Evolutionary conservation across 2,797 vertebrate species (phyloP), one percentile per base, ranked within the genome.

Genomic region (Pelodytes ibericus): DNA sequence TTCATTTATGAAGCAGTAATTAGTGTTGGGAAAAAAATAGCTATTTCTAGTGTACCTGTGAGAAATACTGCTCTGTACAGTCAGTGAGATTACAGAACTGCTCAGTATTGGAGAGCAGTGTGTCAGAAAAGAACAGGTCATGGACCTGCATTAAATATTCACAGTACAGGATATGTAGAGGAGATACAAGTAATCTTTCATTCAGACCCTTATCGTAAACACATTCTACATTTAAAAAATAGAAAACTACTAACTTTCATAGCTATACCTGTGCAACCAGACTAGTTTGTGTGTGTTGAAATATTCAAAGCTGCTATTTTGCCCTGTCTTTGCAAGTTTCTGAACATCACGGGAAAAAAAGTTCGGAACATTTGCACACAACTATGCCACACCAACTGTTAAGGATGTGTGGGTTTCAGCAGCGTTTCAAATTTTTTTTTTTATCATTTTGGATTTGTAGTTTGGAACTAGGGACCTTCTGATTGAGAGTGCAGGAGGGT

Each of bases 141-240:
- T 53, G 6, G 49, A 53, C 49, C 49, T 24, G 20, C n/a, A 25
- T 53, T 53, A 53, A 53, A 53, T 53, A 53, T 53, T 53, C 49
- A 53, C 49, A 53, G 11, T 20, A 53, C 16, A 53, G 49, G 49
- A 53, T 22, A 53, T 53, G 49, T 24, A 53, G 49, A 13, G 7
- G n/a, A 53, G 2, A 5, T 22, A 20, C 13, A 53, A 53, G 24
- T 16, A 53, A 53, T 44, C 7, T 22, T 53, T 53, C 49, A 53
- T 53, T 22, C 49, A 53, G 49, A 24, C n/a, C 16, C 24, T 22
- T 8, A n/a, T 53, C 16, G 22, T 16, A 53, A 53, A 53, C n/a
- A 53, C n/a, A 53, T 44, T 44, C 41, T 16, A 1, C 41, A 6
- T 5, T 36, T 6, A 36, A 36, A 36, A 36, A 5, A 4, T 2